Base-by-base conservation (phyloP, 2,113 vertebrate species). In the Mus spicilegus region DNA sequence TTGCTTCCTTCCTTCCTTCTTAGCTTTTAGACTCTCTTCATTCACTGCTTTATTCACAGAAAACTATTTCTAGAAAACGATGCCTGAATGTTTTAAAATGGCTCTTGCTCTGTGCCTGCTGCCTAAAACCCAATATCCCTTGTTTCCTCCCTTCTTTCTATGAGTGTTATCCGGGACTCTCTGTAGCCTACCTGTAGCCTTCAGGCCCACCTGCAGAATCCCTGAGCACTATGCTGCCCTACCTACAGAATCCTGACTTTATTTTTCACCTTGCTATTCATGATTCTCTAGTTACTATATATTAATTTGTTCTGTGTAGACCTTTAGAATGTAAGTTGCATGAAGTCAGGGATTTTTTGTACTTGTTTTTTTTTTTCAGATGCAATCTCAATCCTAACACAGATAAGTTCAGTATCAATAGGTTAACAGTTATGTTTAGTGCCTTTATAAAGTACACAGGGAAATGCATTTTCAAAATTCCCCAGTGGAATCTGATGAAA, bases 381-480 rank as follows among this genome's bases (percentile, higher is more conserved):
- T 36, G 10, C 16, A 81, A n/a, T 30, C 20, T 33, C 13, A 75
- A 20, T 69, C 42, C 72, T 93, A 81, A 28, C 24, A 65, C 24
- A 61, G 75, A 42, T 63, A 46, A 70, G 46, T 58, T 85, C 16
- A 63, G 39, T 65, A 65, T 65, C 58, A 85, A 46, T 65, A 19
- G n/a, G 58, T 65, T 39, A 63, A 67, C 12, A 67, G 49, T 80
- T 84, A 54, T 33, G 19, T 72, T 78, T 92, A 91, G 28, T 69
- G 30, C 7, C 19, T 76, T 89, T 58, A 33, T 39, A 82, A 63
- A 80, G 26, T 58, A 22, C 5, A 91, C 87, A 81, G 16, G 10
- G 73, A 58, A 88, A 0, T 88, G 9, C 65, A 88, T 54, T 46
- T 93, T 90, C 70, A 85, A 89, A 93, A 93, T 84, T 92, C 16